A percentile compares a stretch with the other conserved stretches of the same genome.
Conservation (phyloP, 1,140 invertebrate species). For the Papilio glaucus region DNA sequence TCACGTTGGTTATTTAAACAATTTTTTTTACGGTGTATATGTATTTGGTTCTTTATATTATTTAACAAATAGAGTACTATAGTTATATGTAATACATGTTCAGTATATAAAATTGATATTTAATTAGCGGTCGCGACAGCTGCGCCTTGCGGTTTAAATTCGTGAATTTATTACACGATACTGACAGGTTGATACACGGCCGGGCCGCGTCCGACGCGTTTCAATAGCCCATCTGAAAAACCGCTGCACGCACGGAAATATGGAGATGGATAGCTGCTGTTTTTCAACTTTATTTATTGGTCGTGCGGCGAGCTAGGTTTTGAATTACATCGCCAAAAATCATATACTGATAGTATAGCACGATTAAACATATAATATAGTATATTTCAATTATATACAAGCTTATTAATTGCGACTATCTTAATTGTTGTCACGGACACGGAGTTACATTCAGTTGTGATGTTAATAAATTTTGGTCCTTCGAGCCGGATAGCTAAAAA, state of each 20-base stretch:
- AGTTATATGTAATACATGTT: neutral
- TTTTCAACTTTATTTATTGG: slow-evolving; percentile 32
- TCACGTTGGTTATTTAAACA: too few species aligned
- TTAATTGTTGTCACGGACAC: too few species aligned
- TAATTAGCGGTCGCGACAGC: slow-evolving; percentile 36
- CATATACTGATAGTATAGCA: neutral
- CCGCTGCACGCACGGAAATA: slow-evolving; percentile 27
- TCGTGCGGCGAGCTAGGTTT: neutral
- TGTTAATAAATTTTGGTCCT: neutral
- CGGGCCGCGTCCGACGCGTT: slow-evolving; percentile 18
- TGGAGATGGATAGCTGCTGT: slow-evolving; percentile 19
- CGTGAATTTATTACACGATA: slow-evolving; percentile 28
- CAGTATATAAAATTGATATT: slow-evolving; percentile 34
- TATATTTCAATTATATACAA: too few species aligned
- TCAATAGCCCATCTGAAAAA: slow-evolving; percentile 26
- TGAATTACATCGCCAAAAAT: slow-evolving; percentile 11
- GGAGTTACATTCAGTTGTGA: too few species aligned
- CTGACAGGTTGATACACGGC: slow-evolving; percentile 27
- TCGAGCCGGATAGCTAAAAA: neutral
- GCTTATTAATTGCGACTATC: too few species aligned
- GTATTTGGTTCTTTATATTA: neutral
- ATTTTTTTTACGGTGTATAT: too few species aligned
- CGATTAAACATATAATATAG: too few species aligned
- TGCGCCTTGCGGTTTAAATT: slow-evolving; percentile 25
- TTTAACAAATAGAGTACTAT: neutral